Base-by-base conservation (phyloP, 2,113 vertebrate genomes). In the Antidorcas marsupialis region DNA sequence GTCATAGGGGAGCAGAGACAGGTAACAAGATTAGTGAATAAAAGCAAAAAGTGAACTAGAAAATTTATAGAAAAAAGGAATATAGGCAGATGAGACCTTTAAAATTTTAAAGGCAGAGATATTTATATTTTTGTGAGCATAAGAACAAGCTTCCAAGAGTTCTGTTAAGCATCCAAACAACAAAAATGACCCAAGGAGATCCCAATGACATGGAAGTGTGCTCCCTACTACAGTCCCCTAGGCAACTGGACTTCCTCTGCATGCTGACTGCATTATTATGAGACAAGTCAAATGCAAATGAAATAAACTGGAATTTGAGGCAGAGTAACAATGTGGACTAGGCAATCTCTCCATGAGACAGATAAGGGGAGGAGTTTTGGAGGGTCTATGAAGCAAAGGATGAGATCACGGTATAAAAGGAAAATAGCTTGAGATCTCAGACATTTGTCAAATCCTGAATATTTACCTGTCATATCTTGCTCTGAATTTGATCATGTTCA, bases 231-330 rank as follows among this genome's bases (percentile, higher is more conserved):
- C 12, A 87, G 23, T 53, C 43, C 67, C 21, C 67, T 93, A 25
- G 39, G n/a, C n/a, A 79, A 45, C 0, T 28, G 21, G 11, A 45
- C 33, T 33, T 95, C 28, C 16, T 90, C 39, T 1, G 4, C 90
- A 83, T 71, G 67, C 43, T 95, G 74, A 95, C 28, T 59, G 30
- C 21, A 53, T 93, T 82, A 59, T 50, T 92, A n/a, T 15, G 60
- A 79, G n/a, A 86, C 45, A 93, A 91, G 30, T 59, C 64, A 84
- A 67, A 96, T 62, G 74, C 53, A 85, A 71, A 71, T 57, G 7
- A 97, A 91, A 94, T 45, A 81, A 97, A 86, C 47, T 88, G 33
- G 16, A 64, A 94, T 60, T 71, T 88, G 23, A 90, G 67, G 33
- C 33, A 94, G 16, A 87, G 43, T 27, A 55, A 67, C 4, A 28